Conservation (phyloP, 2,113 vertebrate species). For the Entomyzon cyanotis region DNA sequence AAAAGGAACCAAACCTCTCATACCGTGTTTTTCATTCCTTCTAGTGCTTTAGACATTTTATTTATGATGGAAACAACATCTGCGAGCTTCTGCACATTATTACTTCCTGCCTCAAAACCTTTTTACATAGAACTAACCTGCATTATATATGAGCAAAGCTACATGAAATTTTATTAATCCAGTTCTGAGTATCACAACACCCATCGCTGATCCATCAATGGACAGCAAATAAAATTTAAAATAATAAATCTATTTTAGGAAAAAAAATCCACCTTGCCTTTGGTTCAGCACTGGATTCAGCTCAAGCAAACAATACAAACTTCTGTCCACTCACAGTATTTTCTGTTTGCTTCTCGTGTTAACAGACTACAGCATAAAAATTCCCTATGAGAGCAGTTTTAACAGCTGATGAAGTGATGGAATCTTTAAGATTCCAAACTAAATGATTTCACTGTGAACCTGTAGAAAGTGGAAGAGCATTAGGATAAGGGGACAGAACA, state of each 20-base stretch:
- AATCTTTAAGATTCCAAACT: neutral
- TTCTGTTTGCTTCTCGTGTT: neutral
- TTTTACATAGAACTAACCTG: neutral
- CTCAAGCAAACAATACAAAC: neutral
- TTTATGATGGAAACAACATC: neutral
- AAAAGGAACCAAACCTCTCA: neutral
- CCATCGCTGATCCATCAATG: neutral
- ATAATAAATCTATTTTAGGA: neutral
- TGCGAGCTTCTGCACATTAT: neutral
- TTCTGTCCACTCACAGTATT: neutral
- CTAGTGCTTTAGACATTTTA: neutral
- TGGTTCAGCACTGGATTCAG: neutral
- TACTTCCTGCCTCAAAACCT: neutral
- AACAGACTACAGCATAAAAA: neutral
- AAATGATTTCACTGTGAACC: neutral
- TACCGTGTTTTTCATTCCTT: neutral
- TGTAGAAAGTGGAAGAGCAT: rapidly evolving
- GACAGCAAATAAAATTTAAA: neutral
- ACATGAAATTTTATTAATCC: neutral
- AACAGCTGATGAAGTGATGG: neutral
- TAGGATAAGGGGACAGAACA: neutral
- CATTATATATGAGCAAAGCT: neutral
- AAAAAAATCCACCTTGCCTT: no score
- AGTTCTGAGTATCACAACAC: neutral
- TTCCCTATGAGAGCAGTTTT: neutral